phyloP scores from a whole-genome alignment of 2,113 vertebrate species.

The Poicephalus meyeri region DNA sequence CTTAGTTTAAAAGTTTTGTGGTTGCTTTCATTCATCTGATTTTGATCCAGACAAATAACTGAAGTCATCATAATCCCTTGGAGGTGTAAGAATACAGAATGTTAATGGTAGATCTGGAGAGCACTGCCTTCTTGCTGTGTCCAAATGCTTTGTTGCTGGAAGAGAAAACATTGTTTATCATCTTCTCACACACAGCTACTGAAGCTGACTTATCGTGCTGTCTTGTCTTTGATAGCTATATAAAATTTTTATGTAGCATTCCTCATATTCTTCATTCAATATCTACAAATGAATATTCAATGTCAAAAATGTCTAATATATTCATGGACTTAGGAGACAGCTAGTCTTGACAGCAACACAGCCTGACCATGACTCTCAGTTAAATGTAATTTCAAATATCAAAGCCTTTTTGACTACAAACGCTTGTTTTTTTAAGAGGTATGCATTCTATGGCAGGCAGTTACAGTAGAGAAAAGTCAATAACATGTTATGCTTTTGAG shows the following conservation, averaged over 20 bases:
- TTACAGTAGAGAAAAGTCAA: neutral
- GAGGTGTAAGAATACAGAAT: neutral
- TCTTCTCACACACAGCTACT: neutral
- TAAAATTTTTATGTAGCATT: neutral
- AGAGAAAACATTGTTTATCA: neutral
- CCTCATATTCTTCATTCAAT: neutral
- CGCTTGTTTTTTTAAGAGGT: neutral
- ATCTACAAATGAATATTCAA: neutral
- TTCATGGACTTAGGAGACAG: neutral
- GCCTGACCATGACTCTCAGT: neutral
- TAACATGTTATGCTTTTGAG: neutral
- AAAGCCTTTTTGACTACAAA: neutral
- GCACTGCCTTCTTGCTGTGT: neutral
- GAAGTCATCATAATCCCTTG: neutral
- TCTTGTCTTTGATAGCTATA: neutral
- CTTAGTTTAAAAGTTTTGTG: neutral
- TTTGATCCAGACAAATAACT: neutral
- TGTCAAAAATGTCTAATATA: neutral
- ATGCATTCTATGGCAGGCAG: neutral
- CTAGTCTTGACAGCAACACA: neutral
- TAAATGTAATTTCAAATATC: neutral
- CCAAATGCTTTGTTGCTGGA: neutral
- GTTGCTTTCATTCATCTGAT: neutral
- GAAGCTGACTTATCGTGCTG: neutral
- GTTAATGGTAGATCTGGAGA: neutral